These are phyloP conservation scores for Oligia latruncula DNA, from an alignment of 2,888 invertebrate genomes.

Conservation along the genomic window DNA sequence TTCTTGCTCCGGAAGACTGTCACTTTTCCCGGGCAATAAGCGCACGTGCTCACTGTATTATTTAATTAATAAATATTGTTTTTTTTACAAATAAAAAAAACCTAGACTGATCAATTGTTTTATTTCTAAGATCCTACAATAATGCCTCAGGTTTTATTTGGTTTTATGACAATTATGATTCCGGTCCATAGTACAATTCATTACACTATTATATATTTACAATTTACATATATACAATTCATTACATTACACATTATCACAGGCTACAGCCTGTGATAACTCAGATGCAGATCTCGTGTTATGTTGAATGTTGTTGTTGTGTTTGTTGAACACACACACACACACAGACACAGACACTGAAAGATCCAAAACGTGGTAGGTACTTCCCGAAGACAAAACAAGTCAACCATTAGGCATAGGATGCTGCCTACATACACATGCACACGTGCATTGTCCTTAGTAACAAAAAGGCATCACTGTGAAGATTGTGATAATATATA, in stretches of 20 bases:
- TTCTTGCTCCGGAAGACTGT: conserved; percentile 89
- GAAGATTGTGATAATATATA: neutral
- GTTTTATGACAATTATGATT: neutral
- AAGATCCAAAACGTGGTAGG: neutral
- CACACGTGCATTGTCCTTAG: neutral
- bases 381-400: neutral
- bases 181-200: neutral
- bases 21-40: conserved; percentile 90
- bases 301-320: too few relatives aligned
- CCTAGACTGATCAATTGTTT: conserved; percentile 84
- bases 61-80: conserved; percentile 83
- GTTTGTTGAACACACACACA: too few relatives aligned
- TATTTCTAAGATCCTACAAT: conserved; percentile 52
- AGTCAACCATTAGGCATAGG: neutral
- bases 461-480: neutral
- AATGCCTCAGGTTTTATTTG: neutral
- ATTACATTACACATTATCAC: too few relatives aligned
- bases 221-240: too few relatives aligned
- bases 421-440: neutral
- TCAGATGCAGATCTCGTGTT: too few relatives aligned
- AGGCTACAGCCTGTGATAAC: too few relatives aligned
- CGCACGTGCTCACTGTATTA: conserved; percentile 86
- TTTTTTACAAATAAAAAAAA: conserved; percentile 89
- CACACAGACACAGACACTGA: too few relatives aligned
- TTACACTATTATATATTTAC: too few relatives aligned